Evolutionary conservation across 92 coral and sea anemone species (phyloP), one percentile per base, ranked within the genome.

Genomic region (Actinernus sp.): DNA sequence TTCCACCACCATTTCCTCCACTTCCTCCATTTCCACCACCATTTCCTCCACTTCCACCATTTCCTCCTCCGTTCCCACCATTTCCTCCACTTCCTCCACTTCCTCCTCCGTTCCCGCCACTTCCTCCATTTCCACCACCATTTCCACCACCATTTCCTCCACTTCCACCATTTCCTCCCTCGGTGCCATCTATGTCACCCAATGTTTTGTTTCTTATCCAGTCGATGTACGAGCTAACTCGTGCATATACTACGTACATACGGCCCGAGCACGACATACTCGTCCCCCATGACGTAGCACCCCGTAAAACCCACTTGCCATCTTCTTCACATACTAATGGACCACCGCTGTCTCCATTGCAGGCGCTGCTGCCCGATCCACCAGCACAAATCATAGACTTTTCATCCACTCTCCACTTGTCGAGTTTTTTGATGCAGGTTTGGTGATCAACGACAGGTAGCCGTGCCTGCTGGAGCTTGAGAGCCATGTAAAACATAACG

Each of bases 221-320:
- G 60, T 70, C 44, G 5, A 84, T 61, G 48, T 76, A 65, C 13
- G 73, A 70, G 70, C 90, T 84, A 26, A 84, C 75, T 9, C 90
- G 64, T 13, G 81, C 76, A 51, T 76, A 84, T 47, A 70, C 90
- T 16, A 68, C 63, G 48, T 43, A 77, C 27, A 64, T 70, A 37
- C 58, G 10, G 0, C 72, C 81, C 6, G 85, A 85, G 26, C 90
- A 84, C 2, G 68, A 22, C 26, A 52, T 38, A 24, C 65, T 63
- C 0, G 85, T 84, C 12, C 71, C 85, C 90, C 90, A 84, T 2
- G 90, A 84, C 23, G 78, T 85, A 28, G 79, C 90, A n/a, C 90
- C 90, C 3, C 84, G 85, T 8, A 76, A 69, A 1, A 68, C 61
- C 90, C 85, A 84, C 4, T 55, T 73, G 13, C 67, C 76, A 53